Evolutionary conservation across 2,113 vertebrate species (phyloP), one percentile per base, ranked within the genome.

Genomic region (Microcebus griseorufus): DNA sequence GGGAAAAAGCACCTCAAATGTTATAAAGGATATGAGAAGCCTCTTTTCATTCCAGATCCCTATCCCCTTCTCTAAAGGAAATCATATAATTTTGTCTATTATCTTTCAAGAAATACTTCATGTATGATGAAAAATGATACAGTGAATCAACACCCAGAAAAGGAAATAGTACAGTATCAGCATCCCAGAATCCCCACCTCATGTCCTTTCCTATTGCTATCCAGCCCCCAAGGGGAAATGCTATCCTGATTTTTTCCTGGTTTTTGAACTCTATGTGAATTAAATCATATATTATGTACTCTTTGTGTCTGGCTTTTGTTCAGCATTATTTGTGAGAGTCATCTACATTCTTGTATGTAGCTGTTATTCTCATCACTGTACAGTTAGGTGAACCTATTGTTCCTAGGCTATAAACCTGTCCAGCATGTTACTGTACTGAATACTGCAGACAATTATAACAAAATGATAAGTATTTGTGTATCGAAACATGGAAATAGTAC

Each of bases 101-200:
- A 86, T n/a, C 60, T 55, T 58, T 65, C 55, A 93, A 85, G 80
- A 84, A 82, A 75, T 76, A 85, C 70, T 64, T 93, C 27, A 76
- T 32, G 7, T 17, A 93, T 16, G 53, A 72, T 72, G 69, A 72
- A 72, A 20, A 37, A 51, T 65, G 16, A 64, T n/a, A 89, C 76
- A 64, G 13, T 67, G 17, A 53, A 65, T 65, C 34, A 79, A 76
- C 3, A 42, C 42, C 34, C 13, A 51, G 32, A 65, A 51, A 11
- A 55, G 51, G 29, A 78, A n/a, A 80, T 9, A 62, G 51, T 25
- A n/a, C 20, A 65, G n/a, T 14, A 18, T 0, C 51, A 34, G 60
- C 34, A 76, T 65, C n/a, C 73, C 23, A 87, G 51, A 76, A 39
- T 22, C 17, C 23, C 39, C 39, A 13, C 9, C 67, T n/a, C 32